Base-by-base conservation (phyloP, 2,113 vertebrate species). In the Myiozetetes cayanensis region DNA sequence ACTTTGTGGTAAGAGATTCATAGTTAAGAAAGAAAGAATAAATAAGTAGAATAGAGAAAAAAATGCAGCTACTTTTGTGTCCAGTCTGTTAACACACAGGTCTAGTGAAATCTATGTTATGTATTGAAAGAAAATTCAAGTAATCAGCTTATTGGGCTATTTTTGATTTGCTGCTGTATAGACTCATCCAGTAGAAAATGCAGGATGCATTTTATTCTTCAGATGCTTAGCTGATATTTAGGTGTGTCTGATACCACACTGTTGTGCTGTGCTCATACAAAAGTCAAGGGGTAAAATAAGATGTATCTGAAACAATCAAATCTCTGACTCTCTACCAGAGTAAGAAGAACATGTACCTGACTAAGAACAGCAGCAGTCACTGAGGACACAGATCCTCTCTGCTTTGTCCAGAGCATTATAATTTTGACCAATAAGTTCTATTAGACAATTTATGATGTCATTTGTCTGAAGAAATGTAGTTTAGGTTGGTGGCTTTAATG, bases 1-100 rank as follows among this genome's bases (percentile, higher is more conserved):
- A 97, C 68, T 46, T 96, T 66, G 96, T 94, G 98, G 99, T 99
- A 98, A 98, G 98, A 97, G 10, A 80, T 72, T 91, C 41, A 24
- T 31, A 77, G 13, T 78, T 76, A 43, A 70, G 20, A 89, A 43
- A 70, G 20, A 89, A 79, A 83, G 35, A 72, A 55, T 13, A 71
- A 67, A 37, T 52, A 61, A 46, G 3, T 66, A 56, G 59, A 78
- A 44, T 9, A 81, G 15, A 71, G 2, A n/a, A 56, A 72, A 80
- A 35, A 39, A 3, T 14, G 18, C 13, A 58, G 5, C 1, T 8
- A 35, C 5, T 66, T 88, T 53, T 16, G 25, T 52, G 78, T 76
- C 14, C 14, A 55, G 23, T 4, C 1, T 76, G 8, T 53, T 59
- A 93, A 49, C 30, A 31, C 8, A 67, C 2, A 37, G 8, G 59